Evolutionary conservation across 2,797 vertebrate genomes (phyloP).

Genomic region (Crypturellus tataupa): DNA sequence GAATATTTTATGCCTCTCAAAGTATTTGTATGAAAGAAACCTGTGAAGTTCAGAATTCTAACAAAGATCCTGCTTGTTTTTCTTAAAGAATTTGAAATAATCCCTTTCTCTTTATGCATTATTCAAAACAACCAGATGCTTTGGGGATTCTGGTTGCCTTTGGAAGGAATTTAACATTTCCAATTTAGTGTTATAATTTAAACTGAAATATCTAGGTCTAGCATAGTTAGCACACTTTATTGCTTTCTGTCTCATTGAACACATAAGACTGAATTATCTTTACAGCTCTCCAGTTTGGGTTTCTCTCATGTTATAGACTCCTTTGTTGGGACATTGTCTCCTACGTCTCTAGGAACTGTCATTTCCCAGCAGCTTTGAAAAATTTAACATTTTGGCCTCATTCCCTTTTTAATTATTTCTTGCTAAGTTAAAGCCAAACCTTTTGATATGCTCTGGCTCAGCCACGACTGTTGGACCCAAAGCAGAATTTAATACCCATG

Average conservation of each 20-base stretch:
- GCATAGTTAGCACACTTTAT: slow-evolving; percentile 45
- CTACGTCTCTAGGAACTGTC: neutral
- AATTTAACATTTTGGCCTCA: neutral
- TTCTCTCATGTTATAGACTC: slow-evolving; percentile 38
- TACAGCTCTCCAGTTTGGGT: neutral
- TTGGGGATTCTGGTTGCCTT: slow-evolving; percentile 64
- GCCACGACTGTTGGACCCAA: neutral
- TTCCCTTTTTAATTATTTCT: neutral
- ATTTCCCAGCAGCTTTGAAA: neutral
- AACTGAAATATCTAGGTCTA: slow-evolving; percentile 77
- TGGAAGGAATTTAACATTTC: slow-evolving; percentile 63
- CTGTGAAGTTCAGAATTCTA: slow-evolving; percentile 31
- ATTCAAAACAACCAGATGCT: slow-evolving; percentile 77
- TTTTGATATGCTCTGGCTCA: neutral
- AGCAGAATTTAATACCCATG: neutral
- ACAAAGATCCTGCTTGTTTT: slow-evolving; percentile 27
- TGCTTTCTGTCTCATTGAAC: slow-evolving; percentile 55
- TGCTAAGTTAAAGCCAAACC: neutral
- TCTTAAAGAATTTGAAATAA: slow-evolving; percentile 41
- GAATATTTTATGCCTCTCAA: slow-evolving; percentile 41
- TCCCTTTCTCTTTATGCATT: slow-evolving; percentile 59
- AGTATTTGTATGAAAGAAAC: neutral
- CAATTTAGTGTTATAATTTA: slow-evolving; percentile 70
- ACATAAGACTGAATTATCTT: slow-evolving; percentile 17
- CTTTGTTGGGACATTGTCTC: neutral